These are phyloP conservation scores for Anoplius nigerrimus DNA, from an alignment of 2,888 invertebrate genomes.

Conservation along the genomic window DNA sequence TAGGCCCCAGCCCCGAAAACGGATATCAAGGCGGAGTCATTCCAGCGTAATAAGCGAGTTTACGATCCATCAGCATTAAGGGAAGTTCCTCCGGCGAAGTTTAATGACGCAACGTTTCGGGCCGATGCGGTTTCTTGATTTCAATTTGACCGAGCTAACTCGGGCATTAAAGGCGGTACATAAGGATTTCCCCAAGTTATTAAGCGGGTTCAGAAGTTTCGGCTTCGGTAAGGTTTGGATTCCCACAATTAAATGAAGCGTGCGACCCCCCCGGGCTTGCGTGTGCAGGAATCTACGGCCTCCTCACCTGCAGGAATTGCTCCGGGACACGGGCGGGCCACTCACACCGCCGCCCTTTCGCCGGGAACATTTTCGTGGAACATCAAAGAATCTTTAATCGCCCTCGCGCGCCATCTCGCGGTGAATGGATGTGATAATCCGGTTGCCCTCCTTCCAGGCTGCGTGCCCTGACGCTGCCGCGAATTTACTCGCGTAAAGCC, in stretches of 20 bases:
- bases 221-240: conserved; percentile 58
- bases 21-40: not conserved
- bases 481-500: conserved; percentile 8
- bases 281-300: conserved; percentile 57
- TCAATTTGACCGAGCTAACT: conserved; percentile 45
- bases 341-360: too few species aligned
- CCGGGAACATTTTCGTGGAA: conserved; percentile 67
- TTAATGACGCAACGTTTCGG: conserved; percentile 15
- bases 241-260: conserved; percentile 72
- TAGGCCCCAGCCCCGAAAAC: too few species aligned
- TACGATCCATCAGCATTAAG: not conserved
- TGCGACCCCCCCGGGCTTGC: conserved; percentile 52
- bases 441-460: conserved; percentile 39
- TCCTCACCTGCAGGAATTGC: conserved; percentile 70
- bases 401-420: conserved; percentile 59
- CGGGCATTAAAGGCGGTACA: conserved; percentile 40
- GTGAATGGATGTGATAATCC: conserved; percentile 51
- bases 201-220: conserved; percentile 59
- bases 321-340: conserved; percentile 63
- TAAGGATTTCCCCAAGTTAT: conserved; percentile 62
- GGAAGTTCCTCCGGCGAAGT: conserved; percentile 12
- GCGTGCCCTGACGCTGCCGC: conserved; percentile 10
- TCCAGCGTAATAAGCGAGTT: not conserved
- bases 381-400: conserved; percentile 72
- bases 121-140: conserved; percentile 44